Evolutionary conservation across 2,113 vertebrate species (phyloP).

Genomic region (Melanerpes aurifrons): DNA sequence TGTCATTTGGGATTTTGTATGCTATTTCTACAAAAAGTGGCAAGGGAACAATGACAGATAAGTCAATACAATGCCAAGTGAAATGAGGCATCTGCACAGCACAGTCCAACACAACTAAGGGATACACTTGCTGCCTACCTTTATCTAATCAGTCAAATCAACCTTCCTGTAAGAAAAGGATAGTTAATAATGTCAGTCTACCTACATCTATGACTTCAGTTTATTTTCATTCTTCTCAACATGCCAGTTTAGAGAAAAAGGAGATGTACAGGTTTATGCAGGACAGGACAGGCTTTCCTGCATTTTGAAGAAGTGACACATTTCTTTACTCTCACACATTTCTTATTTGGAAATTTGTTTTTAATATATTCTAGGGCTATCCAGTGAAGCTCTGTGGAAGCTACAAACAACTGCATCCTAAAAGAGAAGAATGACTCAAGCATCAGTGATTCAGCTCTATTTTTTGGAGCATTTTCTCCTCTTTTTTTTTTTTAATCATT

Average conservation of each 20-base stretch:
- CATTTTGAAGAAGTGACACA: neutral
- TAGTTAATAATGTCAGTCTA: neutral
- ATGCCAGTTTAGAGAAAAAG: neutral
- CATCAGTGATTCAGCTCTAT: neutral
- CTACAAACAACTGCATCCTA: neutral
- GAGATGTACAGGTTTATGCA: neutral
- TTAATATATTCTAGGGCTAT: neutral
- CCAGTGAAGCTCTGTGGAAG: neutral
- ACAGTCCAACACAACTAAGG: neutral
- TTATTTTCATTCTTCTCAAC: conserved; percentile 4
- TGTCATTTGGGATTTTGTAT: neutral
- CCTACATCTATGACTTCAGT: neutral
- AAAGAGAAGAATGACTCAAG: neutral
- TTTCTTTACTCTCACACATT: neutral
- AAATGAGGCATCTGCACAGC: neutral
- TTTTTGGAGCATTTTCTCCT: neutral
- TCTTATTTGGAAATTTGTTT: neutral
- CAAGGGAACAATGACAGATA: neutral
- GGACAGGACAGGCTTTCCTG: neutral
- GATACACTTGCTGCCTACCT: neutral
- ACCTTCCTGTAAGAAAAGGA: neutral
- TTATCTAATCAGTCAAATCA: neutral
- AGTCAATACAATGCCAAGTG: neutral
- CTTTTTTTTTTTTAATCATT: neutral
- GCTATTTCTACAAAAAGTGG: neutral